Conservation (phyloP, 2,888 invertebrate genomes). For the Drosophila antonietae region DNA sequence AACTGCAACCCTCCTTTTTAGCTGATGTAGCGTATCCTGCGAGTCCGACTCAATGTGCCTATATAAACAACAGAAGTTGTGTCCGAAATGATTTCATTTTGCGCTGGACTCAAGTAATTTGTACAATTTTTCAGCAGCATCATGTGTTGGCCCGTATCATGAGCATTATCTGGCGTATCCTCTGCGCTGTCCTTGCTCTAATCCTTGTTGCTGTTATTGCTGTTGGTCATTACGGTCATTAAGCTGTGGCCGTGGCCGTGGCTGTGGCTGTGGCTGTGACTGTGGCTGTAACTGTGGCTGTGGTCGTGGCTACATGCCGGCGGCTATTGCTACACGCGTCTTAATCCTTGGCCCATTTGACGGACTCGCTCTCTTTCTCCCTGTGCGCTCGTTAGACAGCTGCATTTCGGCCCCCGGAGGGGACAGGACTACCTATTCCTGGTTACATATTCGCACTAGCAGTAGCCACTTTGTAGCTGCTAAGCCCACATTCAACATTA, state of each 20-base stretch:
- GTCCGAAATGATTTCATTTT: conserved; percentile 67
- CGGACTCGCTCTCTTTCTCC: conserved; percentile 20
- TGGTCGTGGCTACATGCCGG: conserved; percentile 36
- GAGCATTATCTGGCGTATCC: conserved; percentile 52
- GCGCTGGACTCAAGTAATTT: conserved; percentile 70
- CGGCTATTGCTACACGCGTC: conserved; percentile 56
- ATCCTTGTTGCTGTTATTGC: conserved; percentile 44
- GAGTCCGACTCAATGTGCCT: conserved; percentile 38
- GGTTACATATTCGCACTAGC: neutral
- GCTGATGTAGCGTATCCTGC: conserved; percentile 6
- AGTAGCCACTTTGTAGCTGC: conserved; percentile 50
- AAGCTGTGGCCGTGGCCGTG: conserved; percentile 62
- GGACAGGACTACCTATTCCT: neutral
- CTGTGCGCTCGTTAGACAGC: conserved; percentile 48
- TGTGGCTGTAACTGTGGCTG: conserved; percentile 30
- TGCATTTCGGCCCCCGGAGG: conserved; percentile 23
- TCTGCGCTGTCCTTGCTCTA: conserved; percentile 33
- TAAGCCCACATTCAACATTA: conserved; percentile 56
- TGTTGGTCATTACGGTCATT: conserved; percentile 78
- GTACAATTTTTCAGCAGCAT: conserved; percentile 80
- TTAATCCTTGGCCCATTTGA: conserved; percentile 70
- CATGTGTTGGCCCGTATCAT: conserved; percentile 71
- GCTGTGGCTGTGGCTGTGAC: conserved; percentile 19
- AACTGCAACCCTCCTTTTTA: conserved; percentile 7
- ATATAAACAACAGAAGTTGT: conserved; percentile 67